Evolutionary conservation across 2,113 vertebrate species (phyloP).

Genomic region (Drymodes brunneopygia): DNA sequence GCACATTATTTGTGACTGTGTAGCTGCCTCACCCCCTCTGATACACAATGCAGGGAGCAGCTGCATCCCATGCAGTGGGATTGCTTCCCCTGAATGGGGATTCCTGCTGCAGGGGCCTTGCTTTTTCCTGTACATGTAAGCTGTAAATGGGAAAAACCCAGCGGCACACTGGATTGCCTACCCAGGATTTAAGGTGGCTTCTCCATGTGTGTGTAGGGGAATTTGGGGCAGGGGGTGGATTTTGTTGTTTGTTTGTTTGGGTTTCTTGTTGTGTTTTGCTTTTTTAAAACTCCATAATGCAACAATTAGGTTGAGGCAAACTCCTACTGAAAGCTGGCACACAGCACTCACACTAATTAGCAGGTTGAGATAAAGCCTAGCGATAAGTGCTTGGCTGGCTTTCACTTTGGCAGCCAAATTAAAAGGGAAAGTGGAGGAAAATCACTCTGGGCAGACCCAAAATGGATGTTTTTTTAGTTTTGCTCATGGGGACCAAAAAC

Average conservation of each 20-base stretch:
- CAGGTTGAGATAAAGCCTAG: slow-evolving; percentile 45
- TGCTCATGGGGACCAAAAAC: background rate
- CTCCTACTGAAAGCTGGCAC: background rate
- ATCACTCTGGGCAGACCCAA: slow-evolving; percentile 31
- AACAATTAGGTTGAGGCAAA: slow-evolving; percentile 21
- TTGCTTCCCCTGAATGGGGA: background rate
- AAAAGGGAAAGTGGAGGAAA: slow-evolving; percentile 29
- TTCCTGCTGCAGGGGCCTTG: background rate
- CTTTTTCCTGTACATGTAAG: background rate
- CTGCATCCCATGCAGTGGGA: background rate
- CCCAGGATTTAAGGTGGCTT: background rate
- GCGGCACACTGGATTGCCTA: rapidly evolving
- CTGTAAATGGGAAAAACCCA: background rate
- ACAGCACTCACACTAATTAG: background rate
- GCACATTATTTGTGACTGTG: background rate
- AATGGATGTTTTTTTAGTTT: background rate
- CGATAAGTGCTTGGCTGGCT: slow-evolving; percentile 34
- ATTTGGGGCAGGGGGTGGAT: background rate
- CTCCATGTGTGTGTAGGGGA: background rate
- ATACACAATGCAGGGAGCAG: background rate
- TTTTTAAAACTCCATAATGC: background rate
- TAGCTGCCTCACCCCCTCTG: background rate
- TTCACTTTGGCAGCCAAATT: slow-evolving; percentile 40
- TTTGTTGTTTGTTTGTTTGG: slow-evolving; percentile 28
- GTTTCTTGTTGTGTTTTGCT: background rate